Percentiles rank a stretch among this genome's conserved stretches.
These are phyloP conservation scores for Thymelicus acteon DNA, from an alignment of 2,888 invertebrate species.

Conservation along the genomic window DNA sequence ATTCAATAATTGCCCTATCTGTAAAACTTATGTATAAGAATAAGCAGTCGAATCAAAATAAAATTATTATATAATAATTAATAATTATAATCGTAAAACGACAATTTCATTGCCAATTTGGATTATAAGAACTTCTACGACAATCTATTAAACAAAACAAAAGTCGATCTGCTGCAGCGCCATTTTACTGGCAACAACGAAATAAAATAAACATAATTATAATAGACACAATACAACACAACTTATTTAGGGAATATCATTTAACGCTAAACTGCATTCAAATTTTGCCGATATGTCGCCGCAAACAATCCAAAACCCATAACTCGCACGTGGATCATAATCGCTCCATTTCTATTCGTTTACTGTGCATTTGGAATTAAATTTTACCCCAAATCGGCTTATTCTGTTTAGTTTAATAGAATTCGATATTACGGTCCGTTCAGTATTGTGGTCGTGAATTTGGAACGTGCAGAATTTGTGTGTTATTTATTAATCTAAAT, in stretches of 20 bases:
- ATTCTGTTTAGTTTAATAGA: conserved; percentile 34
- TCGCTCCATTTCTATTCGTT: conserved; percentile 49
- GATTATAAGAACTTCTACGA: neutral
- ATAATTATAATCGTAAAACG: too few species aligned
- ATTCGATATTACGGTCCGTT: conserved; percentile 22
- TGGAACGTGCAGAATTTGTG: conserved; percentile 11
- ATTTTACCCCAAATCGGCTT: conserved; percentile 35
- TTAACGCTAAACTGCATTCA: conserved; percentile 4
- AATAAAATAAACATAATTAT: neutral
- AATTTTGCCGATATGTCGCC: conserved; percentile 18
- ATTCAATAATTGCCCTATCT: too few species aligned
- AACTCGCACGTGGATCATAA: conserved; percentile 48
- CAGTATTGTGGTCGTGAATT: conserved; percentile 22
- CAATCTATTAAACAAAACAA: neutral
- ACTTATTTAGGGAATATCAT: neutral
- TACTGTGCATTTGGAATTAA: conserved; percentile 33
- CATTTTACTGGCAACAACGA: too few species aligned
- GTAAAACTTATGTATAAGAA: too few species aligned
- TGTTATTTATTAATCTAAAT: neutral
- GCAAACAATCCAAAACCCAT: conserved; percentile 48
- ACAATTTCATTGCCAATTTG: too few species aligned
- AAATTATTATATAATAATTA: too few species aligned
- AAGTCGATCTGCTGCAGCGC: neutral
- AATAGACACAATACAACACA: neutral
- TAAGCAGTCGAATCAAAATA: too few species aligned